Base-by-base conservation (phyloP, 2,113 vertebrate species). In the Hippocampus barbouri region DNA sequence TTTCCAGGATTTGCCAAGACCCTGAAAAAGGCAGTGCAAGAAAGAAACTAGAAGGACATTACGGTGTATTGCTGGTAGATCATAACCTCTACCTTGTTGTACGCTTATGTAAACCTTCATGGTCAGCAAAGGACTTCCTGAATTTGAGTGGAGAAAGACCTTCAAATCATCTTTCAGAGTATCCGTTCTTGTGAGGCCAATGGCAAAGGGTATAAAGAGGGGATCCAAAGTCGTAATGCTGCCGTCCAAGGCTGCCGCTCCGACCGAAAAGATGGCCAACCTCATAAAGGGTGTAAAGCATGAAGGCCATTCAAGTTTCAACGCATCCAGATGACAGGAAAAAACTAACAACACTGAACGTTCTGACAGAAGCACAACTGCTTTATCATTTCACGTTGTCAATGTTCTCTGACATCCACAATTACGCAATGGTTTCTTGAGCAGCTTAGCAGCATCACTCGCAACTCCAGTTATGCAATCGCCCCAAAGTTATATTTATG, bases 401-500 rank as follows among this genome's bases (percentile, higher is more conserved):
- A n/a, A 63, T 63, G 61, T 43, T 65, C 20, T 23, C 5, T 10
- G 21, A 57, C 34, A 47, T 66, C 25, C 23, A 25, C 43, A 64
- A 30, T 70, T 3, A 15, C 40, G 38, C 40, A 20, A 65, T 6
- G 11, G n/a, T 45, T 45, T 65, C 14, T 41, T 69, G n/a, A 70
- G 23, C 64, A 0, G 11, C 66, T 8, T 21, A 43, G 45, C 57
- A 63, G 41, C 51, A 69, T 76, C 16, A 21, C 20, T 72, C 25
- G 53, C 40, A 64, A 61, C 43, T 71, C 65, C 64, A 34, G 70
- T 60, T 81, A 77, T n/a, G 14, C 21, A 74, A 79, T 21, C 47
- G 47, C 62, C 66, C 66, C 73, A 75, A 38, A 66, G 30, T 9
- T 14, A 76, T 78, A 77, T 59, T 59, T 59, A 59, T 59, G 41